phyloP scores from a whole-genome alignment of 2,113 vertebrate genomes.

The Cottus gobio region DNA sequence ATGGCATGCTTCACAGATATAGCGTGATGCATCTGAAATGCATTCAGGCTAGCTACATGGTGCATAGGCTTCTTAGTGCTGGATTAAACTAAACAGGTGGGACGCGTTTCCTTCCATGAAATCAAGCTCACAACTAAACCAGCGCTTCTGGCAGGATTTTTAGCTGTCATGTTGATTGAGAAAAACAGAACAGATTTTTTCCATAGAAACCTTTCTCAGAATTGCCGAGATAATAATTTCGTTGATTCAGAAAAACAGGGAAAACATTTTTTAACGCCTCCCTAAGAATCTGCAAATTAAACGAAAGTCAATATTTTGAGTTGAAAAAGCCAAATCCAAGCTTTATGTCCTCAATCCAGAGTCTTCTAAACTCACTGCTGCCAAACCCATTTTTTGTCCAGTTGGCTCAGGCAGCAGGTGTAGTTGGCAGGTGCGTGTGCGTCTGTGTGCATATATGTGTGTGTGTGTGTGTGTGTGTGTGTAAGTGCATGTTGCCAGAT shows the following conservation, averaged over 20 bases:
- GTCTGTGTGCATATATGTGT: slow-evolving; percentile 49
- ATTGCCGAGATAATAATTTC: not conserved
- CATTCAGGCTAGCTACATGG: too few species aligned
- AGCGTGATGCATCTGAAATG: too few species aligned
- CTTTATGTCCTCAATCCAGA: slow-evolving; percentile 10
- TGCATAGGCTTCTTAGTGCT: too few species aligned
- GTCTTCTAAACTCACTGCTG: slow-evolving; percentile 40
- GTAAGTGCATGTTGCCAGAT: slow-evolving; percentile 85
- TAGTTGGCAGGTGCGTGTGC: slow-evolving; percentile 61
- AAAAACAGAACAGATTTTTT: not conserved
- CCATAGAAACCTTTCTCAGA: not conserved
- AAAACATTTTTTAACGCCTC: not conserved
- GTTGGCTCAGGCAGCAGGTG: slow-evolving; percentile 82
- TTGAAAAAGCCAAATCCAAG: slow-evolving; percentile 25
- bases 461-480: slow-evolving; percentile 44
- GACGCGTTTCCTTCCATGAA: too few species aligned
- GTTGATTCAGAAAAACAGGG: not conserved
- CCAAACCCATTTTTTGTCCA: slow-evolving; percentile 52
- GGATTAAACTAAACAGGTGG: too few species aligned
- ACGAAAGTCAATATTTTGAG: slow-evolving; percentile 30
- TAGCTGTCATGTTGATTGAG: not conserved
- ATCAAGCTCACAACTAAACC: too few species aligned
- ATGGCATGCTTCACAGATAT: too few species aligned
- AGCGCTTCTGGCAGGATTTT: too few species aligned
- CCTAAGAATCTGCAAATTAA: slow-evolving; percentile 11